A percentile compares a stretch with the other conserved stretches of the same genome.
These are phyloP conservation scores for Charanyca ferruginea DNA, from an alignment of 2,888 invertebrate species.

Conservation along the genomic window DNA sequence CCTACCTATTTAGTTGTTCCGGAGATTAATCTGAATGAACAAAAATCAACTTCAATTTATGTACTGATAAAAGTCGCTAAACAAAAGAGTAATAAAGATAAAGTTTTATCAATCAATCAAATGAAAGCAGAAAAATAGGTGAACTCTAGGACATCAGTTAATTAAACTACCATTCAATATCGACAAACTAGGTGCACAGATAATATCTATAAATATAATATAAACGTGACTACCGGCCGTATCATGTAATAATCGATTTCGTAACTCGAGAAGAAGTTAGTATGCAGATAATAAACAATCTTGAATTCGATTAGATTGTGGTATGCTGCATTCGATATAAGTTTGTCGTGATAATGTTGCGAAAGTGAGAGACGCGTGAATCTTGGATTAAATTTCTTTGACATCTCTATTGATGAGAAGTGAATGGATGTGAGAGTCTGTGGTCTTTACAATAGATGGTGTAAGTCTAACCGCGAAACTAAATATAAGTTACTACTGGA, in stretches of 20 bases:
- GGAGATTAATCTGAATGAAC: not conserved
- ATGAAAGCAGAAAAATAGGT: constrained; percentile 23
- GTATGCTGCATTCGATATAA: constrained; percentile 48
- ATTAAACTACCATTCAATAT: constrained; percentile 20
- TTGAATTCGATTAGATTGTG: constrained; percentile 55
- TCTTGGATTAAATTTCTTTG: constrained; percentile 51
- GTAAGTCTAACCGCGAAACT: constrained; percentile 16
- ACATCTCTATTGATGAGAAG: constrained; percentile 49
- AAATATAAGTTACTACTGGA: not conserved
- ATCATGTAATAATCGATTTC: constrained; percentile 51
- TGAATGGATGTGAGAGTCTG: constrained; percentile 37
- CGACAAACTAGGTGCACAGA: constrained; percentile 37
- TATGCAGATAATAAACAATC: constrained; percentile 50
- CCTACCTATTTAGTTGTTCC: too few relatives aligned
- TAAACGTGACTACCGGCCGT: constrained; percentile 47
- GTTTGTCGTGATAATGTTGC: constrained; percentile 61
- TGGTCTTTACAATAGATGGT: constrained; percentile 13
- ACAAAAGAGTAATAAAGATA: constrained; percentile 18
- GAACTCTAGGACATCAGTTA: constrained; percentile 13
- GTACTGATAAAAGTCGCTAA: too few relatives aligned
- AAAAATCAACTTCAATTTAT: too few relatives aligned
- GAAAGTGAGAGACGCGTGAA: constrained; percentile 56
- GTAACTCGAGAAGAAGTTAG: constrained; percentile 44
- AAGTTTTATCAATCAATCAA: constrained; percentile 27
- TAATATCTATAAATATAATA: constrained; percentile 29